Evolutionary conservation across 1,140 invertebrate genomes (phyloP).

Genomic region (Drosophila ambigua): DNA sequence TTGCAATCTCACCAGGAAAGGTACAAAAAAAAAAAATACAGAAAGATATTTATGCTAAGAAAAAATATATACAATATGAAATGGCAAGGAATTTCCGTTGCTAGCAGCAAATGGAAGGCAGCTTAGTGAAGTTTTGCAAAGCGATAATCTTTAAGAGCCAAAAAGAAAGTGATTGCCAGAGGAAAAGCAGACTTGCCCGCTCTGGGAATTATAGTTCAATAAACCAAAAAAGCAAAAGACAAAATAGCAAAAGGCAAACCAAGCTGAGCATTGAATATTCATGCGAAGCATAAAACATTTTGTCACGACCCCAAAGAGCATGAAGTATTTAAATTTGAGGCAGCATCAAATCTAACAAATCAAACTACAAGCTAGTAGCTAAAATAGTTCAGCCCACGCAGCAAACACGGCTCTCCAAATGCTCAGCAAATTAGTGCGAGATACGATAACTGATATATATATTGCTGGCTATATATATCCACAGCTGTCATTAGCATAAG

Average conservation of each 20-base stretch:
- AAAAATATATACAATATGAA: conserved; percentile 17
- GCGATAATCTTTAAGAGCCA: conserved; percentile 23
- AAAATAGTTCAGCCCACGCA: conserved; percentile 54
- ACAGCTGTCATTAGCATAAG: conserved; percentile 34
- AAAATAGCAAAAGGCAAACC: background rate
- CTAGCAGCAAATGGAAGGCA: background rate
- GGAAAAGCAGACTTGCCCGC: background rate
- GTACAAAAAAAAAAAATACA: conserved; percentile 8
- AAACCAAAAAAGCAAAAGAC: no score
- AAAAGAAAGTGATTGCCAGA: background rate
- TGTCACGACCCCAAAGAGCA: conserved; percentile 9
- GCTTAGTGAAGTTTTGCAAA: background rate
- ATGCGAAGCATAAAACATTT: conserved; percentile 16
- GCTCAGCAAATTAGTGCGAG: conserved; percentile 43
- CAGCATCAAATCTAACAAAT: conserved; percentile 9
- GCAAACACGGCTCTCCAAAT: conserved; percentile 27
- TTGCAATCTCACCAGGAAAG: conserved; percentile 53
- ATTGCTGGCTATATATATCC: background rate
- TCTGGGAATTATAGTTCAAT: conserved; percentile 9
- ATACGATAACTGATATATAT: conserved; percentile 2
- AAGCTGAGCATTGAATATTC: conserved; percentile 16
- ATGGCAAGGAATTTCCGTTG: conserved; percentile 19
- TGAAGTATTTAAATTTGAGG: conserved; percentile 44
- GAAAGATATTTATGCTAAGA: conserved; percentile 12
- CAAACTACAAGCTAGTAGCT: conserved; percentile 48